Base-by-base conservation (phyloP, 1,140 invertebrate genomes). In the Oncopodura yosiiana region DNA sequence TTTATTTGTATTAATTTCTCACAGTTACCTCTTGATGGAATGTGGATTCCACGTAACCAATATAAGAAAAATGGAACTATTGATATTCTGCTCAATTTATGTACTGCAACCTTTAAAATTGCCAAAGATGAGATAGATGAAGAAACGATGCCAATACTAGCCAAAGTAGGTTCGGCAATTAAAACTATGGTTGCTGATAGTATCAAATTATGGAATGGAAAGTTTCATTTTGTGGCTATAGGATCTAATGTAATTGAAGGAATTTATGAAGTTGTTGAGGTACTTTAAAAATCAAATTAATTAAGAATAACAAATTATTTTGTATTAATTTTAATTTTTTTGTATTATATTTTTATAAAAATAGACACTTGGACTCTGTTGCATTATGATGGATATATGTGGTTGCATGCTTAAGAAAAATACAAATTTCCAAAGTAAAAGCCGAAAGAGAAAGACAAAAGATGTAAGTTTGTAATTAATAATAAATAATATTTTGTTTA, bases 331-430 rank as follows among this genome's bases (percentile, higher is more conserved):
- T n/a, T n/a, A n/a, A n/a, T n/a, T n/a, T n/a, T n/a, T n/a, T n/a
- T n/a, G n/a, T n/a, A n/a, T n/a, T n/a, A n/a, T n/a, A n/a, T n/a
- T n/a, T n/a, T n/a, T n/a, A n/a, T n/a, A n/a, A n/a, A n/a, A n/a
- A 1, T 21, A 59, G 57, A 59, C 51, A 2, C 19, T 59, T 18
- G 30, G 45, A 21, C 49, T 54, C 14, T 36, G 34, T 14, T 50
- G 48, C 29, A 55, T 51, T 27, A 36, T 60, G 12, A 9, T 60
- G 36, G 53, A 60, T 16, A 48, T 56, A 2, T 39, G 46, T 48
- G 8, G 32, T 19, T 39, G 34, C 16, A n/a, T 51, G 21, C 9
- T 55, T 8, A 50, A 36, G 32, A 53, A 53, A 45, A 23, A 12
- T 16, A 16, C 39, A 16, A 23, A 19, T 21, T 5, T 37, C 4